phyloP scores from a whole-genome alignment of 1,140 invertebrate genomes.

The Hylyphantes graminicola region DNA sequence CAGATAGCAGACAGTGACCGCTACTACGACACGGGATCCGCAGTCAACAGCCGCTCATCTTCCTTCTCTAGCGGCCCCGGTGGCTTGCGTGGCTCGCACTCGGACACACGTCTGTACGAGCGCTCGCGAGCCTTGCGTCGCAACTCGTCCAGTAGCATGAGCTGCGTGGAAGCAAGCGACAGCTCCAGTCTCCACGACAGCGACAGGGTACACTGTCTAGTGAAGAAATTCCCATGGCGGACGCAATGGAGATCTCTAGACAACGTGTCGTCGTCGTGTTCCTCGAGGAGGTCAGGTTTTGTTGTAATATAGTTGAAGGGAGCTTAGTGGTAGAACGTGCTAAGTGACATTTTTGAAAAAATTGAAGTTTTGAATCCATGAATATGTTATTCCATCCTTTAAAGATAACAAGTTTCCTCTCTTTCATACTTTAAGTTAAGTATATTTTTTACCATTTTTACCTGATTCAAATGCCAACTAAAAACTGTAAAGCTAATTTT shows the following conservation, averaged over 20 bases:
- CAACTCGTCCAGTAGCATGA: slow-evolving; percentile 52
- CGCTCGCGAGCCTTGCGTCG: slow-evolving; percentile 20
- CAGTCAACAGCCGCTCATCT: slow-evolving; percentile 41
- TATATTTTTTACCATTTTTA: no score
- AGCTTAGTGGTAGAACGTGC: no score
- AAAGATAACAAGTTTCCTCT: no score
- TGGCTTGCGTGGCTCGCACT: slow-evolving; percentile 44
- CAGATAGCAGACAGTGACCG: slow-evolving; percentile 57
- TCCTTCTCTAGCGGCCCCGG: slow-evolving; percentile 52
- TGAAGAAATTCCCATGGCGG: slow-evolving; percentile 28
- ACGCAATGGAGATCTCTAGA: slow-evolving; percentile 43
- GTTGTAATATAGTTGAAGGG: no score
- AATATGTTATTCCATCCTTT: no score
- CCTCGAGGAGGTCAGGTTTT: slow-evolving; percentile 40
- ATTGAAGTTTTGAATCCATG: no score
- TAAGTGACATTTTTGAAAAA: no score
- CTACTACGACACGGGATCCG: slow-evolving; percentile 50
- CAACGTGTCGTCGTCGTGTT: slow-evolving; percentile 52
- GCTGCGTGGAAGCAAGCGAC: slow-evolving; percentile 54
- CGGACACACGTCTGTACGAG: slow-evolving; percentile 48
- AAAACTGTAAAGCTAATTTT: no score
- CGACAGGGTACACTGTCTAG: slow-evolving; percentile 18
- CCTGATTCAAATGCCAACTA: no score
- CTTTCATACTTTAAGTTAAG: no score
- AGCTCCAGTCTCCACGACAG: slow-evolving; percentile 56